Conservation (phyloP, 2,113 vertebrate genomes). For the Arizona elegans region DNA sequence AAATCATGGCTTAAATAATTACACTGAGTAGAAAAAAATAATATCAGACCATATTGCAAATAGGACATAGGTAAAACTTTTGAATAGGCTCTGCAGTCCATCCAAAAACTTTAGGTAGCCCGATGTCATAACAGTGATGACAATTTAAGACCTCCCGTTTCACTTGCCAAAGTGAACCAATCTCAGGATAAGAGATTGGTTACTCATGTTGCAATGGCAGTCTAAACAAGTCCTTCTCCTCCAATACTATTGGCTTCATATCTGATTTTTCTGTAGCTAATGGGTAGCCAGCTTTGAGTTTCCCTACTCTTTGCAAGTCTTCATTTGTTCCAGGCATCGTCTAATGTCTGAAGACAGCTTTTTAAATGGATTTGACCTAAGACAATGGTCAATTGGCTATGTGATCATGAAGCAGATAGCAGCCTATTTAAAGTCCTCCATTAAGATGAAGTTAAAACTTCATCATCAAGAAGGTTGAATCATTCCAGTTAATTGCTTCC, state of each 20-base stretch:
- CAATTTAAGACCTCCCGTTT: background rate
- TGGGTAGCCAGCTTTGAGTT: background rate
- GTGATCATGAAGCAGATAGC: background rate
- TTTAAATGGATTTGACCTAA: background rate
- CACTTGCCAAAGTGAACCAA: background rate
- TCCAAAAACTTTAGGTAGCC: background rate
- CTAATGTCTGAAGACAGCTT: background rate
- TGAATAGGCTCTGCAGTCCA: background rate
- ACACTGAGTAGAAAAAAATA: background rate
- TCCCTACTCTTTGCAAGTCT: background rate
- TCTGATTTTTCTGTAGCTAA: background rate
- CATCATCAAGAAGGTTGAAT: background rate
- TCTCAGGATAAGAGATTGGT: background rate
- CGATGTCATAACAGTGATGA: background rate
- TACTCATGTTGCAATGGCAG: background rate
- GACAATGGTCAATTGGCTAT: background rate
- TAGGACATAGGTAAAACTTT: background rate
- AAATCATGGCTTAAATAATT: background rate
- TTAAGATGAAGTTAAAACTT: background rate
- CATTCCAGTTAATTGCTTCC: background rate
- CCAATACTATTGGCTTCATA: background rate
- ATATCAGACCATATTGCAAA: background rate
- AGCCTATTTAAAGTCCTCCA: background rate
- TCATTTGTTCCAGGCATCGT: background rate
- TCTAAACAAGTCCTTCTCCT: background rate